Percentiles rank a stretch among this genome's conserved stretches.
Conservation (phyloP, 1,140 invertebrate species). For the Ostrea edulis region DNA sequence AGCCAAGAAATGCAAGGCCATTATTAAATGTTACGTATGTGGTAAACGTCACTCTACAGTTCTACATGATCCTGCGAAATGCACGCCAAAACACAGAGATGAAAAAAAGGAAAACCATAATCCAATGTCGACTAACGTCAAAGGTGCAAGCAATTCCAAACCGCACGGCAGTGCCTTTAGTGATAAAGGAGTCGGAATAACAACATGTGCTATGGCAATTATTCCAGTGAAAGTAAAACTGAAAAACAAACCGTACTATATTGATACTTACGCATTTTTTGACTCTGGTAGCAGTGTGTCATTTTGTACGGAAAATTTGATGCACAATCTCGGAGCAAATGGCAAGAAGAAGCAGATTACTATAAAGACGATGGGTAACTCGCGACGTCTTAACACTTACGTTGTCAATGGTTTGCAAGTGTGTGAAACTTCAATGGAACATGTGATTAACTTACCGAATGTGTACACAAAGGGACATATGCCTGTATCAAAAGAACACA, state of each 20-base stretch:
- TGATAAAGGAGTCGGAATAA: constrained; percentile 45
- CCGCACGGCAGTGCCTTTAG: background rate
- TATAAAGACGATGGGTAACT: constrained; percentile 48
- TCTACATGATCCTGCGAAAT: constrained; percentile 26
- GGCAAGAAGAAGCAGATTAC: constrained; percentile 53
- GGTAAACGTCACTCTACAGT: constrained; percentile 27
- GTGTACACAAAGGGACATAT: constrained; percentile 56
- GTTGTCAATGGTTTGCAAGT: constrained; percentile 45
- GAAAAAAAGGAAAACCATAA: background rate
- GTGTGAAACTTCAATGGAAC: constrained; percentile 5
- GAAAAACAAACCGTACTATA: constrained; percentile 18
- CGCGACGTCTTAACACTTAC: constrained; percentile 15
- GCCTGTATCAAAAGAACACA: constrained; percentile 4
- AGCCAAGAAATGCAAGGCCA: constrained; percentile 39
- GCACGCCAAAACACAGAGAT: background rate
- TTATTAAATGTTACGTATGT: constrained; percentile 45
- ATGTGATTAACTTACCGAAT: constrained; percentile 47
- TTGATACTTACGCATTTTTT: constrained; percentile 49
- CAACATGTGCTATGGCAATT: constrained; percentile 53
- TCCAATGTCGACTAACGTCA: background rate
- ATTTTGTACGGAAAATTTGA: constrained; percentile 51
- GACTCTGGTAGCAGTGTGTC: constrained; percentile 46
- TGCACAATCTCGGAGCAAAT: constrained; percentile 43
- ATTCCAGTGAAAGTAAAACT: constrained; percentile 50
- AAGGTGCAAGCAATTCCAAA: background rate